Conservation (phyloP, 2,888 invertebrate genomes). For the Malacosoma neustria region DNA sequence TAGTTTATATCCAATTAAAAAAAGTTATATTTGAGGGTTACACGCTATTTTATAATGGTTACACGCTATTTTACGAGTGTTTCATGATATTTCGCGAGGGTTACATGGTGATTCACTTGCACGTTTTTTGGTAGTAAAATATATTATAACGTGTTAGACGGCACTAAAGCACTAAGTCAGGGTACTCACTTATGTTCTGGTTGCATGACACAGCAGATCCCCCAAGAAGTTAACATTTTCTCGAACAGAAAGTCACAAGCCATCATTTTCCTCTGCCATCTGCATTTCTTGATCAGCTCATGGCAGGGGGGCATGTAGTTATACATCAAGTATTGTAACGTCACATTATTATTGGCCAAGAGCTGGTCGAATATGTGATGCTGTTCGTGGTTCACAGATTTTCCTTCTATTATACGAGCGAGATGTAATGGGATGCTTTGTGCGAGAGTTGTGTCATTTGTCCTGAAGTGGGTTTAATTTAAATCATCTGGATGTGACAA, state of each 20-base stretch:
- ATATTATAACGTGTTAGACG: too few species aligned
- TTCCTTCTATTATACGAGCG: slow-evolving; percentile 26
- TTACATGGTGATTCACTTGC: too few species aligned
- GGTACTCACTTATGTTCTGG: slow-evolving; percentile 12
- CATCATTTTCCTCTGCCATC: slow-evolving; percentile 29
- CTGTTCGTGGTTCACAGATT: slow-evolving; percentile 18
- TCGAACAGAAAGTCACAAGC: slow-evolving; percentile 37
- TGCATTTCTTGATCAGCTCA: slow-evolving; percentile 28
- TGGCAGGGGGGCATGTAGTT: slow-evolving; percentile 30
- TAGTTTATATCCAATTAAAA: too few species aligned
- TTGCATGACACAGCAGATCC: slow-evolving; percentile 44
- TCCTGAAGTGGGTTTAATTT: slow-evolving; percentile 16
- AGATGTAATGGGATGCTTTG: slow-evolving; percentile 23
- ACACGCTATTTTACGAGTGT: too few species aligned
- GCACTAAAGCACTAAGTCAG: too few species aligned
- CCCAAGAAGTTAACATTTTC: slow-evolving; percentile 34
- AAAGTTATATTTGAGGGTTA: too few species aligned
- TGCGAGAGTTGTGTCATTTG: slow-evolving; percentile 13
- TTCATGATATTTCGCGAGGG: too few species aligned
- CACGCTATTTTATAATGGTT: too few species aligned
- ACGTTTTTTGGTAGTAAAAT: too few species aligned
- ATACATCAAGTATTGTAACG: slow-evolving; percentile 29
- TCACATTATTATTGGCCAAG: slow-evolving; percentile 25
- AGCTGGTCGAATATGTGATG: slow-evolving; percentile 28
- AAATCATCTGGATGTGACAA: too few species aligned